A percentile compares a stretch with the other conserved stretches of the same genome.
phyloP scores from a whole-genome alignment of 2,113 vertebrate species.

The Ciconia maguari region DNA sequence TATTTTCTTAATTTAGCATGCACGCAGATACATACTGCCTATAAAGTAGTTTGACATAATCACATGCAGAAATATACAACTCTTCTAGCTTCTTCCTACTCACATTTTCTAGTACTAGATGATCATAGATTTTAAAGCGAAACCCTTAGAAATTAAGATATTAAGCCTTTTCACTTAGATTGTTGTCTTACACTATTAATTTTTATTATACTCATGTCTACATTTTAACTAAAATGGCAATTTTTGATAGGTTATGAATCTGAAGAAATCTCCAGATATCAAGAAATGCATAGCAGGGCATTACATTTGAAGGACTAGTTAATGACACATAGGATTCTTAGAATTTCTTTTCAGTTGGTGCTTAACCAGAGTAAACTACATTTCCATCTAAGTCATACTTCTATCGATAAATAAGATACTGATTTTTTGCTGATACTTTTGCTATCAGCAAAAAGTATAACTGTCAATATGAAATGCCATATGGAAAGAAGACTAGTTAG shows the following conservation, averaged over 20 bases:
- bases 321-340: not conserved
- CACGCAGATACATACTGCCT: not conserved
- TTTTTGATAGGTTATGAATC: not conserved
- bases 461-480: not conserved
- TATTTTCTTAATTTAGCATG: not conserved
- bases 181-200: not conserved
- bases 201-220: not conserved
- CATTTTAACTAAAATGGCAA: not conserved
- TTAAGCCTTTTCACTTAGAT: not conserved
- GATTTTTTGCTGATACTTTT: too few relatives aligned
- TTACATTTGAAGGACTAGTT: not conserved
- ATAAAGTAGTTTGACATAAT: not conserved
- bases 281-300: not conserved
- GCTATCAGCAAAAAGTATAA: not conserved
- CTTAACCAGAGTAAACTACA: not conserved
- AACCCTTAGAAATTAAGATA: not conserved
- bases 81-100: not conserved
- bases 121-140: not conserved
- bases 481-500: not conserved
- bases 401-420: not conserved
- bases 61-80: not conserved
- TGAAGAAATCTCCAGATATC: not conserved
- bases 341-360: not conserved
- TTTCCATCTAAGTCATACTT: not conserved
- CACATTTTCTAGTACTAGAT: not conserved